A percentile compares a stretch with the other conserved stretches of the same genome.
Conservation (phyloP, 2,113 vertebrate genomes). For the Falcunculus frontatus region DNA sequence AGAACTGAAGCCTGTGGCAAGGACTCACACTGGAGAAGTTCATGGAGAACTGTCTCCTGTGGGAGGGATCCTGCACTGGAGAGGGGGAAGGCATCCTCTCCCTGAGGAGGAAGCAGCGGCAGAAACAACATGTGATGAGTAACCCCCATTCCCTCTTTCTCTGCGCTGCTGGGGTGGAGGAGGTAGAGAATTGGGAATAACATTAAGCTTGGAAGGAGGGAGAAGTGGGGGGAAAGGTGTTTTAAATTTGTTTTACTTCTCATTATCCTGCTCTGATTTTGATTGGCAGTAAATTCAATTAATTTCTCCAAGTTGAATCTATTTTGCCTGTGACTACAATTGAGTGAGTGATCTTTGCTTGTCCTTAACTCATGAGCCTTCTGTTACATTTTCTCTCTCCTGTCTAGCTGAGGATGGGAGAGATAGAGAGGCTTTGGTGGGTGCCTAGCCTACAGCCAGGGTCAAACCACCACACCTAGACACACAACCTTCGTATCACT, state of each 20-base stretch:
- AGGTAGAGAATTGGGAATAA: background rate
- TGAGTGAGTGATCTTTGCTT: background rate
- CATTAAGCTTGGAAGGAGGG: background rate
- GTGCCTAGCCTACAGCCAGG: background rate
- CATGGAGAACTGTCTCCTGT: accelerated
- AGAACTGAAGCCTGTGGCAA: background rate
- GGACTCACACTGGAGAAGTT: background rate
- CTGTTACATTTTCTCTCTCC: background rate
- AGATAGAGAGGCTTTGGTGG: background rate
- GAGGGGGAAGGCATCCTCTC: background rate
- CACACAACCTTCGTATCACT: background rate
- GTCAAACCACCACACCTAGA: background rate
- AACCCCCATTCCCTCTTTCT: background rate
- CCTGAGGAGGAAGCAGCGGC: background rate
- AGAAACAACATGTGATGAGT: background rate
- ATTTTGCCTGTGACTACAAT: background rate
- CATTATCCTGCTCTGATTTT: background rate
- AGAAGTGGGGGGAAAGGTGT: background rate
- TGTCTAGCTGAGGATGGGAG: background rate
- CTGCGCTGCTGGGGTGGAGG: background rate
- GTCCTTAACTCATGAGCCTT: background rate
- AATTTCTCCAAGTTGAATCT: background rate
- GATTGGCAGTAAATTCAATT: background rate
- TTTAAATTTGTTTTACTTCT: background rate
- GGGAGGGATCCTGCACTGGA: background rate